Conservation (phyloP, 1,140 invertebrate species). For the Rhyzopertha dominica region DNA sequence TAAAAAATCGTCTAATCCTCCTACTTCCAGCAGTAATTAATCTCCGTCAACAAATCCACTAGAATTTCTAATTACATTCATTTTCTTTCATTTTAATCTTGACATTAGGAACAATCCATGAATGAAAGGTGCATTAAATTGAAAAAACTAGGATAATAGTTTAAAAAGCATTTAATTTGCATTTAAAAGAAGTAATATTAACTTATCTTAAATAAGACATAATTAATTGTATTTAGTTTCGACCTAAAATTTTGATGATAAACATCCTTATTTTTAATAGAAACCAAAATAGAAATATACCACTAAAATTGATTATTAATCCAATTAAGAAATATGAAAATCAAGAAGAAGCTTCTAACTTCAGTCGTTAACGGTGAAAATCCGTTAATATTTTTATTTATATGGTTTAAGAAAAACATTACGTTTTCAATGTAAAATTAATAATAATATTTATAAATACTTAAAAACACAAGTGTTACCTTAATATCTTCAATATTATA, state of each 20-base stretch:
- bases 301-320: too few relatives aligned
- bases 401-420: slow-evolving; percentile 52
- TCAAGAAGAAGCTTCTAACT: slow-evolving; percentile 36
- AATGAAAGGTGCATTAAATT: slow-evolving; percentile 59
- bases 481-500: slow-evolving; percentile 56
- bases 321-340: slow-evolving; percentile 25
- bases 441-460: slow-evolving; percentile 47
- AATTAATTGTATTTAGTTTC: slow-evolving; percentile 53
- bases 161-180: slow-evolving; percentile 61
- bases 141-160: slow-evolving; percentile 55
- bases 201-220: slow-evolving; percentile 54
- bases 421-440: slow-evolving; percentile 57
- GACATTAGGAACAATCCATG: slow-evolving; percentile 53
- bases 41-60: too few relatives aligned
- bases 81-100: slow-evolving; percentile 53
- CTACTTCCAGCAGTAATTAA: too few relatives aligned
- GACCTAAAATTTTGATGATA: slow-evolving; percentile 51
- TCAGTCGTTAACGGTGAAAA: slow-evolving; percentile 35
- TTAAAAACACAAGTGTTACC: slow-evolving; percentile 42
- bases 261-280: too few relatives aligned
- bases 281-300: too few relatives aligned
- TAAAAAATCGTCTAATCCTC: too few relatives aligned
- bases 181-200: slow-evolving; percentile 56
- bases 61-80: slow-evolving; percentile 40
- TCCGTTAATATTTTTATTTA: slow-evolving; percentile 43